Percentiles rank a stretch among this genome's conserved stretches.
phyloP scores from a whole-genome alignment of 2,797 vertebrate species.

The Nannoperca australis region DNA sequence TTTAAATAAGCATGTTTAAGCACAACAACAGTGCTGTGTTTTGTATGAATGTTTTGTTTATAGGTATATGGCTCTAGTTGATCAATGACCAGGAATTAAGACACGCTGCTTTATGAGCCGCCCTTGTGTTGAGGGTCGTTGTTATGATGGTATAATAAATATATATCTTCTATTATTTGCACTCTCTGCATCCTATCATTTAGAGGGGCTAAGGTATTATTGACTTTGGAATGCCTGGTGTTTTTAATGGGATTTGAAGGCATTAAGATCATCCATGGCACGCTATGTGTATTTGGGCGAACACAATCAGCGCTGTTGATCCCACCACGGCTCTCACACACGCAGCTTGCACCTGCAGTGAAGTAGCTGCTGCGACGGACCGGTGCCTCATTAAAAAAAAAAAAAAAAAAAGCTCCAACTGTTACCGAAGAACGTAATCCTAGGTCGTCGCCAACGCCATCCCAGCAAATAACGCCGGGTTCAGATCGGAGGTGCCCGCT shows the following conservation, averaged over 20 bases:
- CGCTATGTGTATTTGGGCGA: neutral
- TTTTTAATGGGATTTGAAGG: neutral
- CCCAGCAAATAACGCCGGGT: too few relatives aligned
- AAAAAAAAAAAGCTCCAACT: too few relatives aligned
- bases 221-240: neutral
- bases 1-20: neutral
- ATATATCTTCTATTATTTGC: neutral
- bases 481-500: too few relatives aligned
- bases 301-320: too few relatives aligned
- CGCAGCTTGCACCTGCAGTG: too few relatives aligned
- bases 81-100: conserved; percentile 30
- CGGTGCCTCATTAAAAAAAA: too few relatives aligned
- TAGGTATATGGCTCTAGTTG: conserved; percentile 19
- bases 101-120: neutral
- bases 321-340: too few relatives aligned
- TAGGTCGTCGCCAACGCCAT: too few relatives aligned
- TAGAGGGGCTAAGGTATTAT: neutral
- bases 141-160: neutral
- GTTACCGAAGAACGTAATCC: too few relatives aligned
- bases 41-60: neutral
- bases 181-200: neutral
- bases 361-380: too few relatives aligned
- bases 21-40: neutral
- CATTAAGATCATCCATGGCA: neutral
- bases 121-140: neutral